These are phyloP conservation scores for Caenorhabditis afra DNA, from an alignment of 2,888 invertebrate genomes.

Conservation along the genomic window DNA sequence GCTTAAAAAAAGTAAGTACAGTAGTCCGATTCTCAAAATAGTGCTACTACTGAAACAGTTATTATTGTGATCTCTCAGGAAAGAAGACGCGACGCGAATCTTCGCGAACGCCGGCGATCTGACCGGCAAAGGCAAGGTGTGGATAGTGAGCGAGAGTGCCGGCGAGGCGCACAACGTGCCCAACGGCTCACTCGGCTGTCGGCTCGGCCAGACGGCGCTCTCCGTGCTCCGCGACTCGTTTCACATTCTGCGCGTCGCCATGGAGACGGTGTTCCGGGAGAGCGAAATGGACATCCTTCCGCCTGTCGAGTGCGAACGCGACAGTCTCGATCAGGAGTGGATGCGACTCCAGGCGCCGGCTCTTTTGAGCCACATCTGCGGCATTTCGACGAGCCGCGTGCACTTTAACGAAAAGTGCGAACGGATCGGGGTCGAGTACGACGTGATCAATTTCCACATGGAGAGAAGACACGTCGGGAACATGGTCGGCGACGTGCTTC, in stretches of 20 bases:
- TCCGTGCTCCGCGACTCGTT: conserved; percentile 73
- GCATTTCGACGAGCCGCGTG: conserved; percentile 54
- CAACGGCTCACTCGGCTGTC: conserved; percentile 68
- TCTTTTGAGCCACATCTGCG: conserved; percentile 59
- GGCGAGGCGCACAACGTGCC: conserved; percentile 74
- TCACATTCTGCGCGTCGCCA: conserved; percentile 58
- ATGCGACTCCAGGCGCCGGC: conserved; percentile 54
- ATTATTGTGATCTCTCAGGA: conserved; percentile 57
- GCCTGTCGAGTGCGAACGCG: conserved; percentile 59
- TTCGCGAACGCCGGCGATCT: conserved; percentile 64
- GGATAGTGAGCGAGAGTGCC: conserved; percentile 77
- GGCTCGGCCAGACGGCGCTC: conserved; percentile 68
- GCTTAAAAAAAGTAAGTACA: too few species aligned
- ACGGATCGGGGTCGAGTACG: conserved; percentile 67
- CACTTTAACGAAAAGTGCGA: conserved; percentile 64
- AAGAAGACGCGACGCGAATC: conserved; percentile 69
- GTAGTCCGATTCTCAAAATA: too few species aligned
- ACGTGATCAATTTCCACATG: conserved; percentile 66
- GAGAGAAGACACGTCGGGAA: conserved; percentile 62
- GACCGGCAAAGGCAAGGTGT: conserved; percentile 71
- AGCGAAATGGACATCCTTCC: conserved; percentile 48
- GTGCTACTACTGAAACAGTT: too few species aligned
- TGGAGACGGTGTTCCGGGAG: conserved; percentile 51
- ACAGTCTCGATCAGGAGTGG: conserved; percentile 61
- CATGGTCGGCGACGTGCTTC: conserved; percentile 64